Percentiles rank a stretch among this genome's conserved stretches.
phyloP scores from a whole-genome alignment of 2,888 invertebrate species.

The Microchrysa polita region DNA sequence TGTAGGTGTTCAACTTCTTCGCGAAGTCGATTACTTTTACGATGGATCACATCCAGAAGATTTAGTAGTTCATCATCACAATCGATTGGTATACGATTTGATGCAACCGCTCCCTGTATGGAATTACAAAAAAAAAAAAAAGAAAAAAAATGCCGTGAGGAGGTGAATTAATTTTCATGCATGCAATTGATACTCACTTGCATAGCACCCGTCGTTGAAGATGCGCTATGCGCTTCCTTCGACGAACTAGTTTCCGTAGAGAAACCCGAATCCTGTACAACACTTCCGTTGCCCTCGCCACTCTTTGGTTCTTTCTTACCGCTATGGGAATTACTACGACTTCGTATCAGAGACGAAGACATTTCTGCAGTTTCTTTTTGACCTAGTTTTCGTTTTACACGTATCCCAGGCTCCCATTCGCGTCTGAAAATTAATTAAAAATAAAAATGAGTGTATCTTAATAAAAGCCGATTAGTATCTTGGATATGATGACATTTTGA shows the following conservation, averaged over 20 bases:
- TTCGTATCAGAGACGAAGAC: conserved; percentile 67
- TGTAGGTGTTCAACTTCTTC: conserved; percentile 77
- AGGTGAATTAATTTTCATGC: too few species aligned
- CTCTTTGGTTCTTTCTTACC: conserved; percentile 72
- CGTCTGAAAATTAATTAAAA: conserved; percentile 62
- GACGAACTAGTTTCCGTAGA: conserved; percentile 88
- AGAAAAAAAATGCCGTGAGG: conserved; percentile 7
- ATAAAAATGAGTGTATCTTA: too few species aligned
- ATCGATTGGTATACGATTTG: conserved; percentile 60
- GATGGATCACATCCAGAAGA: conserved; percentile 85
- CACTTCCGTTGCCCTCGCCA: conserved; percentile 68
- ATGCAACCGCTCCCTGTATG: conserved; percentile 59
- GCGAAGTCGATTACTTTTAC: conserved; percentile 76
- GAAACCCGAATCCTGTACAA: conserved; percentile 86
- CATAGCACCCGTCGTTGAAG: conserved; percentile 70
- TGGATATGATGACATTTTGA: too few species aligned
- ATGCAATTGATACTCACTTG: conserved; percentile 61
- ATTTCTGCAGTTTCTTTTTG: conserved; percentile 57
- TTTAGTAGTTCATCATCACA: conserved; percentile 85
- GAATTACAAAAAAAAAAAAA: too few species aligned
- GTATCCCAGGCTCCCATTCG: conserved; percentile 85
- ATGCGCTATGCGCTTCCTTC: conserved; percentile 79
- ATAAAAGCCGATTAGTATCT: too few species aligned
- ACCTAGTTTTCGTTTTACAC: conserved; percentile 73
- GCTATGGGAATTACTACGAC: conserved; percentile 72